Conservation (phyloP, 2,113 vertebrate genomes). For the Erythrolamprus reginae region DNA sequence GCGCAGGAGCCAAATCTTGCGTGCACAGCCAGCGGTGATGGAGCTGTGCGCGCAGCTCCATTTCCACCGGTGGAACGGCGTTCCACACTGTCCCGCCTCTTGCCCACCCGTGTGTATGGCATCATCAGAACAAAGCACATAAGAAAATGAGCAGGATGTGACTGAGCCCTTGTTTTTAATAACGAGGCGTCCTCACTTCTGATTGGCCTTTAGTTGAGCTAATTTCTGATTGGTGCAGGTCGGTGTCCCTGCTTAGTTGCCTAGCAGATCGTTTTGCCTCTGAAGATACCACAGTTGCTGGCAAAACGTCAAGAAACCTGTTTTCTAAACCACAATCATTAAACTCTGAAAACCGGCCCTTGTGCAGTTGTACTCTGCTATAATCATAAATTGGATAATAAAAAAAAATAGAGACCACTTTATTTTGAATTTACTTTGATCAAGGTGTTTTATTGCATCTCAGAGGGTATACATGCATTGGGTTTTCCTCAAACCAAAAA, state of each 20-base stretch:
- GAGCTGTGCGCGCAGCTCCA: no score
- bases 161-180: neutral
- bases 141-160: neutral
- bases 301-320: neutral
- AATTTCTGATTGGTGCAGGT: no score
- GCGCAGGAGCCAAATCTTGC: no score
- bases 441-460: constrained; percentile 98
- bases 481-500: constrained; percentile 80
- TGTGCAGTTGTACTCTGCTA: neutral
- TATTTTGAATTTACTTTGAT: constrained; percentile 73
- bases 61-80: no score
- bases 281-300: neutral
- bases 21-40: no score
- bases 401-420: constrained; percentile 47
- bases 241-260: neutral
- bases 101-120: neutral
- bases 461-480: constrained; percentile 97
- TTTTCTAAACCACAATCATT: neutral
- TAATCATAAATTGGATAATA: neutral
- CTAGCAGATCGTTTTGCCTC: neutral
- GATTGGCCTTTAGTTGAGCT: no score
- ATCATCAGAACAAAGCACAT: neutral
- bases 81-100: no score
- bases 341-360: neutral
- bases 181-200: no score